These are phyloP conservation scores for Polydesmus complanatus DNA, from an alignment of 2,888 invertebrate genomes.

Conservation along the genomic window DNA sequence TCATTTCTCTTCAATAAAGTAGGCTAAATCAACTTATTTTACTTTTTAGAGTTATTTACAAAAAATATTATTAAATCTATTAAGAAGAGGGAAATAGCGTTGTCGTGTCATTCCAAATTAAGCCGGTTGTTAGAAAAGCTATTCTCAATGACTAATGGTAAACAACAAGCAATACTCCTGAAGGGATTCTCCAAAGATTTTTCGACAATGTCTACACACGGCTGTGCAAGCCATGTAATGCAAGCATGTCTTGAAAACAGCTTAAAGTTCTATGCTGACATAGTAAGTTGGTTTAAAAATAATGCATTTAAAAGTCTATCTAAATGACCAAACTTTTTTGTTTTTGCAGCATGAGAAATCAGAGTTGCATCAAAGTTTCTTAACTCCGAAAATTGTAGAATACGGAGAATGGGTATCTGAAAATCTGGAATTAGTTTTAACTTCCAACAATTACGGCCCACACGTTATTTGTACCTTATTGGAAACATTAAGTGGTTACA, in stretches of 20 bases:
- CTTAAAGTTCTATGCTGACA: too few species aligned
- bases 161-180: neutral
- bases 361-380: too few species aligned
- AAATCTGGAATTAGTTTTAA: slow-evolving; percentile 9
- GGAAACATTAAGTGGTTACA: slow-evolving; percentile 1
- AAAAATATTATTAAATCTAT: slow-evolving; percentile 7
- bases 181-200: slow-evolving; percentile 1
- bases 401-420: neutral
- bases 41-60: slow-evolving; percentile 7
- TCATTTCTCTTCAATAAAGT: neutral
- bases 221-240: slow-evolving; percentile 8
- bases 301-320: too few species aligned
- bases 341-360: too few species aligned
- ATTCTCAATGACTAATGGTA: neutral
- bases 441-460: neutral
- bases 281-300: too few species aligned
- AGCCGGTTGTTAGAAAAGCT: neutral
- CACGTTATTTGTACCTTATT: slow-evolving; percentile 8
- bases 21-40: neutral
- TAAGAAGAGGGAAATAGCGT: neutral
- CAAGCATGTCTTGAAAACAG: slow-evolving; percentile 5
- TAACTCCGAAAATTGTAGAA: neutral
- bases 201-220: neutral
- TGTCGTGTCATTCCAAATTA: slow-evolving; percentile 1
- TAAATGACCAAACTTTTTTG: too few species aligned